Base-by-base conservation (phyloP, 2,113 vertebrate species). In the Microcebus ravelobensis region DNA sequence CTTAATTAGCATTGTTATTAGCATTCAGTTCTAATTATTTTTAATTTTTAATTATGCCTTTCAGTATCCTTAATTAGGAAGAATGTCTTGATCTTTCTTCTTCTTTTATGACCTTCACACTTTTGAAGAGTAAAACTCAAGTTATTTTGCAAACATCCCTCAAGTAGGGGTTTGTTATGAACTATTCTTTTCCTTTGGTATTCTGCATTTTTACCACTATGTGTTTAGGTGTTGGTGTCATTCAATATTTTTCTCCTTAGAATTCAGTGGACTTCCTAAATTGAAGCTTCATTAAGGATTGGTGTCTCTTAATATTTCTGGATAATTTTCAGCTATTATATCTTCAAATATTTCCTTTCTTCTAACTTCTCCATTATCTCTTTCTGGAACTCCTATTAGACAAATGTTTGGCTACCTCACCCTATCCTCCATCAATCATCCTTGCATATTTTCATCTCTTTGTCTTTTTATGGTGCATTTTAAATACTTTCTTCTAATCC, bases 31-130 rank as follows among this genome's bases (percentile, higher is more conserved):
- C 55, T 61, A 61, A 61, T 27, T 27, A 61, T 61, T 61, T 61
- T 61, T 21, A 57, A 57, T 21, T 73, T 94, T 91, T 87, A 94
- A 90, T 94, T 96, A 73, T 81, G 73, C 45, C 55, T 57, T n/a
- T 85, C 52, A n/a, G 70, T 84, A 31, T 87, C 31, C 39, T 90
- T 82, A 96, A 74, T 80, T 48, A 31, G 36, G 4, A 86, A 86
- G 29, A 45, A 18, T 42, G 63, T 50, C 42, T 70, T 29, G 29
- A 17, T 85, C 74, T 67, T 65, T 88, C 29, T 68, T 95, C 59
- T 15, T 84, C 39, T 70, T 88, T 57, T 55, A 73, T 42, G 15
- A 63, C 61, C 71, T 85, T 70, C 71, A 79, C 15, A 18, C 3
- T 71, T 70, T 70, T 61, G 42, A 90, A 76, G 21, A 68, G 39